These are phyloP conservation scores for Rutpela maculata DNA, from an alignment of 2,888 invertebrate species.

Conservation along the genomic window DNA sequence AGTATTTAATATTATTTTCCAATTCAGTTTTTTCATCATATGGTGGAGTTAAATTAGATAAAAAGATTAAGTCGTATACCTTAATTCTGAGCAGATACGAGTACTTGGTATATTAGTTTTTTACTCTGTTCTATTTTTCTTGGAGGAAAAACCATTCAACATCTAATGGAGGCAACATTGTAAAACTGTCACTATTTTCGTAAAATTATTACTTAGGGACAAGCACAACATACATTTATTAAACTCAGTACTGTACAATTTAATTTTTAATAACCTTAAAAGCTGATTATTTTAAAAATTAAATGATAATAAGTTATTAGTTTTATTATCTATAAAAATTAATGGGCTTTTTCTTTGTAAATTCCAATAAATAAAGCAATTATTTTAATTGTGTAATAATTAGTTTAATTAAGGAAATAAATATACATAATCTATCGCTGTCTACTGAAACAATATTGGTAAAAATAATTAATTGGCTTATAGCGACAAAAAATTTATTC, in stretches of 20 bases:
- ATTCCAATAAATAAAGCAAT: neutral
- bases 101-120: no score
- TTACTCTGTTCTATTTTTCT: no score
- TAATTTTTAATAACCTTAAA: neutral
- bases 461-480: neutral
- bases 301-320: neutral
- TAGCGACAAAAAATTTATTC: neutral
- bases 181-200: no score
- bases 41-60: no score
- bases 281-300: neutral
- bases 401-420: neutral
- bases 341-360: neutral
- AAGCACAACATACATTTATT: neutral
- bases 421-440: neutral
- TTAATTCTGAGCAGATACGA: no score
- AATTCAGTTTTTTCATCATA: no score
- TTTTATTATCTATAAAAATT: constrained; percentile 1
- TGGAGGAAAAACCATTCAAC: no score
- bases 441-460: neutral
- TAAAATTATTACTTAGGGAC: no score
- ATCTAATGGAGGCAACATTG: no score
- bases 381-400: neutral
- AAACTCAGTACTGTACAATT: neutral
- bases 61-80: no score
- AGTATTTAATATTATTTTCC: no score